Evolutionary conservation across 2,113 vertebrate genomes (phyloP).

Genomic region (Puma concolor): DNA sequence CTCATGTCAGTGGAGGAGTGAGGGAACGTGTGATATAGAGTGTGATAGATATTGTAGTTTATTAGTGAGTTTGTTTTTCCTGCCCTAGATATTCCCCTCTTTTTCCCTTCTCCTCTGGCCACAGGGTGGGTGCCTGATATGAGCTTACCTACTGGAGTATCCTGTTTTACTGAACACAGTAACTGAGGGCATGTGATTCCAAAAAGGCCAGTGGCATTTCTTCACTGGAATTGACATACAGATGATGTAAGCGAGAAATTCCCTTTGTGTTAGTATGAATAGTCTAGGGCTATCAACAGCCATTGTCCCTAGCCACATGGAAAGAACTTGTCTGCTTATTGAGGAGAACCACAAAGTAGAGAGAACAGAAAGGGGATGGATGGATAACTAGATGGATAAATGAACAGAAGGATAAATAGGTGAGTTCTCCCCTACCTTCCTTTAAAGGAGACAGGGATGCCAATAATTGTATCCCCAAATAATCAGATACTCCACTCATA

Average conservation of each 20-base stretch:
- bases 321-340: background rate
- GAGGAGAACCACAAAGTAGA: background rate
- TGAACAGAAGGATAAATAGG: background rate
- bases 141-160: background rate
- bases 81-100: background rate
- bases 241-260: background rate
- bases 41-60: background rate
- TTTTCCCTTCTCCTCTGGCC: background rate
- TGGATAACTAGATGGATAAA: background rate
- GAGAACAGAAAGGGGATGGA: background rate
- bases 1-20: fast-evolving
- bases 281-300: background rate
- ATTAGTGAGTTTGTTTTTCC: background rate
- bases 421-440: background rate
- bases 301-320: background rate
- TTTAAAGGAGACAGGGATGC: background rate
- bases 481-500: background rate
- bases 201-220: background rate
- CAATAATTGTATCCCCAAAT: background rate
- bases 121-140: background rate
- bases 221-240: background rate
- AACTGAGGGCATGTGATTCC: background rate
- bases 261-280: background rate
- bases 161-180: background rate
- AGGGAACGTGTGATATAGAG: background rate